Conservation (phyloP, 2,797 vertebrate species). For the Microtus obscurus region DNA sequence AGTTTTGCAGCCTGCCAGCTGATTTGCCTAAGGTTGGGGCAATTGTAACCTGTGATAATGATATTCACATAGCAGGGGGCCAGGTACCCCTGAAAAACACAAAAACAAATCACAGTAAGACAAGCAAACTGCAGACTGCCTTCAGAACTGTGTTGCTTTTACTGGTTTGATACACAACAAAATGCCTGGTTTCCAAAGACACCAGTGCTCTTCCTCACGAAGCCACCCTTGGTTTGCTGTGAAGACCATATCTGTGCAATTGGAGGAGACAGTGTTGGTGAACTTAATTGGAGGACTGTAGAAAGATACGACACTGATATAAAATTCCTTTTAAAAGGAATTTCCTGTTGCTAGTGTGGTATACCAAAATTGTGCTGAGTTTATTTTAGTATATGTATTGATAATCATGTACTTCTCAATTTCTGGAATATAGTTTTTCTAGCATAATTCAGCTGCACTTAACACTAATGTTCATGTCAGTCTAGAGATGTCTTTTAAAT, state of each 20-base stretch:
- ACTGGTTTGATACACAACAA: too few relatives aligned
- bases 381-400: conserved; percentile 87
- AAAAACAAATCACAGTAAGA: conserved; percentile 94
- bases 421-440: conserved; percentile 88
- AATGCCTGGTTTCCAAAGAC: too few relatives aligned
- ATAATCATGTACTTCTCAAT: conserved; percentile 87
- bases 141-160: conserved; percentile 92
- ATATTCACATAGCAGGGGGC: conserved; percentile 97
- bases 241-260: too few relatives aligned
- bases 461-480: conserved; percentile 87
- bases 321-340: conserved; percentile 92
- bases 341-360: conserved; percentile 85
- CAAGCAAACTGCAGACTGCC: conserved; percentile 93
- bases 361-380: conserved; percentile 84
- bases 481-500: too few relatives aligned
- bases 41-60: conserved; percentile 97
- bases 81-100: conserved; percentile 95
- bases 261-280: not conserved
- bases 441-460: conserved; percentile 83
- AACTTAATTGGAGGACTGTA: too few relatives aligned
- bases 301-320: conserved; percentile 81
- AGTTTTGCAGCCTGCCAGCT: conserved; percentile 95
- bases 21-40: conserved; percentile 97
- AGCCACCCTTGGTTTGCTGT: too few relatives aligned
- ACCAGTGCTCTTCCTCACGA: too few relatives aligned